phyloP scores from a whole-genome alignment of 2,113 vertebrate genomes.

The Sinocyclocheilus anophthalmus region DNA sequence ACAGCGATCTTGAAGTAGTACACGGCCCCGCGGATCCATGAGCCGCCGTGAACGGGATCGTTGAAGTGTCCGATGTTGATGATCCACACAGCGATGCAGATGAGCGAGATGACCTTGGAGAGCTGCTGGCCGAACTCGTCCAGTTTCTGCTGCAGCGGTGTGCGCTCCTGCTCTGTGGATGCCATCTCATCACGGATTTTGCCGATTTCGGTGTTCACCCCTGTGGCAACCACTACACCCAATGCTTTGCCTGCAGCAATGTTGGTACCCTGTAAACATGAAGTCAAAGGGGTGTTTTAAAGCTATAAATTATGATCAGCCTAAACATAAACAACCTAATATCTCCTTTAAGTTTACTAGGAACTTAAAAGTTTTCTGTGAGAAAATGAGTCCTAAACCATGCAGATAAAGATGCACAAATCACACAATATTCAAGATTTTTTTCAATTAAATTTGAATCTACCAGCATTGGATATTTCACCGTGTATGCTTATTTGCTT shows the following conservation, averaged over 20 bases:
- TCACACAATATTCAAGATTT: background rate
- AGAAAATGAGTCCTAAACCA: background rate
- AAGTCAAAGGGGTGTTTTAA: background rate
- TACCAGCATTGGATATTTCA: background rate
- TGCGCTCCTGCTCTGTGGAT: slow-evolving; percentile 93
- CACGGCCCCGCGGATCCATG: slow-evolving; percentile 97
- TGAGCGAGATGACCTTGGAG: slow-evolving; percentile 96
- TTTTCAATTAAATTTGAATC: background rate
- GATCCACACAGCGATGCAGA: slow-evolving; percentile 98
- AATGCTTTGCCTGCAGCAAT: slow-evolving; percentile 96
- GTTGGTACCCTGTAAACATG: slow-evolving; percentile 86
- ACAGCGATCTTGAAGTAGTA: slow-evolving; percentile 99
- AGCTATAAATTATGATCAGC: background rate
- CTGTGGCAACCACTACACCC: slow-evolving; percentile 93
- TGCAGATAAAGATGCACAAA: background rate
- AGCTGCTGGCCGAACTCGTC: slow-evolving; percentile 98
- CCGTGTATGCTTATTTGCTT: background rate
- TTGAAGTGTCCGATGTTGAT: slow-evolving; percentile 99
- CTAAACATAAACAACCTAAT: background rate
- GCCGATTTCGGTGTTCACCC: slow-evolving; percentile 92
- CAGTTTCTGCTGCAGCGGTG: slow-evolving; percentile 94
- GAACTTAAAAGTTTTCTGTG: background rate
- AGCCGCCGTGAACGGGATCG: slow-evolving; percentile 95
- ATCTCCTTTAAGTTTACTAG: background rate
- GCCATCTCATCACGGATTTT: slow-evolving; percentile 99